Base-by-base conservation (phyloP, 2,888 invertebrate species). In the Aphrophora alni region DNA sequence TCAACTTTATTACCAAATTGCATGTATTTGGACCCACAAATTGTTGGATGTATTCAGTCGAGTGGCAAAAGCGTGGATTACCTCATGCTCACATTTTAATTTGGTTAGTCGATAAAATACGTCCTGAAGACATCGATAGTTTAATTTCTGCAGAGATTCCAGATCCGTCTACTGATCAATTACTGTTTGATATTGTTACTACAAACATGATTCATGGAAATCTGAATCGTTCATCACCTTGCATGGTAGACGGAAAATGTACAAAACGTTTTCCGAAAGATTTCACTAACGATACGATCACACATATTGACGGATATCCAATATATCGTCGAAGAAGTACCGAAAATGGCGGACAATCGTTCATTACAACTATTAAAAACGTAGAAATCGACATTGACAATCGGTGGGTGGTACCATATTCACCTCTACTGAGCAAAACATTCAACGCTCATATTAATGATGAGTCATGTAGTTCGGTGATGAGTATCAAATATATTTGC, bases 391-490 rank as follows among this genome's bases (percentile, higher is more conserved):
- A 59, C n/a, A 59, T 59, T 12, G 85, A 84, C 71, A 84, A 85
- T 77, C 26, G 83, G 74, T 85, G 84, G 83, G 76, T 85, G 21
- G 84, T 85, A 12, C 84, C 84, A 28, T 84, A 82, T 80, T 81
- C 71, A 12, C 82, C 83, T 26, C 68, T 83, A 27, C 82, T 83
- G 0, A 84, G 83, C 17, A 82, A 85, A 21, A 84, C 75, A 33
- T 85, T 81, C 51, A 84, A 87, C 38, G 85, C 86, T 0, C 87
- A 87, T 78, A 85, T 86, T 84, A 83, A 83, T 72, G 82, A 82
- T 70, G 83, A 88, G 78, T 86, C 75, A 7, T 89, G 88, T 80
- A 86, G 85, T 84, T 88, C 88, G 0, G 87, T 89, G 0, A 87
- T 88, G 76, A 83, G 85, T 10, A 87, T 88, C 21, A 87, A 88